Conservation (phyloP, 2,113 vertebrate species). For the Pluvianellus socialis region DNA sequence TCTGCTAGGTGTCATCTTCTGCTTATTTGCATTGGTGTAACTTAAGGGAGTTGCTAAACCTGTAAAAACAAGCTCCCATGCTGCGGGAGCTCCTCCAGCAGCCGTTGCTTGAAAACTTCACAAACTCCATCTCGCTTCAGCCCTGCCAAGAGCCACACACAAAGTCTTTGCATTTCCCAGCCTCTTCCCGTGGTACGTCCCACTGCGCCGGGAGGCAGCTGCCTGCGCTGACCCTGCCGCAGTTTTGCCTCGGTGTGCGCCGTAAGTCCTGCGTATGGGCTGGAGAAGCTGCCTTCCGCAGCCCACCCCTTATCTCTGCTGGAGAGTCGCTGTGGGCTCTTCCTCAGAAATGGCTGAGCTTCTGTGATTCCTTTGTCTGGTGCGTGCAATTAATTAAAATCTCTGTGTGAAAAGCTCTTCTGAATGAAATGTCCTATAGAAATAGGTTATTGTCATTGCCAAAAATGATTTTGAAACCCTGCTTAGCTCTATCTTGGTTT, state of each 20-base stretch:
- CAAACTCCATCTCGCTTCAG: not conserved
- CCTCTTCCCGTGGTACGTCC: not conserved
- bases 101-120: not conserved
- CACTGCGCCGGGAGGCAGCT: not conserved
- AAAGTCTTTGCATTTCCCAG: not conserved
- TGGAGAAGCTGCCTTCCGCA: not conserved
- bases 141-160: not conserved
- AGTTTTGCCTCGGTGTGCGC: not conserved
- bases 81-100: not conserved
- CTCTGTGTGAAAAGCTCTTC: not conserved
- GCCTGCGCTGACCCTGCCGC: not conserved
- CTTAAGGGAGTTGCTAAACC: not conserved
- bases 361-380: not conserved
- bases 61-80: not conserved
- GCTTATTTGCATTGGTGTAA: not conserved
- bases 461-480: not conserved
- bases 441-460: not conserved
- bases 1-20: not conserved
- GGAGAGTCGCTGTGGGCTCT: not conserved
- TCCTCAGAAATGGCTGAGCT: not conserved
- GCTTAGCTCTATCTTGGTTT: conserved; percentile 2
- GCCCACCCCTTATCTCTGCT: not conserved
- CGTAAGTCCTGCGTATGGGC: not conserved
- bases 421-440: not conserved
- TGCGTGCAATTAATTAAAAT: conserved; percentile 16